Evolutionary conservation across 1,140 invertebrate species (phyloP), one percentile per base, ranked within the genome.

Genomic region (Drosophila teissieri): DNA sequence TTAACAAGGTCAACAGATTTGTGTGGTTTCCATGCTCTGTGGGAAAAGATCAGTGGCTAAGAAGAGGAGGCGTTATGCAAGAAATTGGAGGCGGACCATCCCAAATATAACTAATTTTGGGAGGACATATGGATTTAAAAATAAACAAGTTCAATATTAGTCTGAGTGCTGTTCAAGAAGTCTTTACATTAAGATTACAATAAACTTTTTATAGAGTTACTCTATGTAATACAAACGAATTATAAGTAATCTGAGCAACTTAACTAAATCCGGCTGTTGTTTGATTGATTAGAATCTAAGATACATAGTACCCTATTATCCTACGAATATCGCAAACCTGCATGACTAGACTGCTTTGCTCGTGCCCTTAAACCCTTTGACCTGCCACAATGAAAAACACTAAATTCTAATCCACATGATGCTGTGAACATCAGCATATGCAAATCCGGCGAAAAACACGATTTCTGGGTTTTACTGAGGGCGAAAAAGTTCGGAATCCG

Each of bases 1-100:
- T 68, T 78, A 89, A 88, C 84, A 88, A 88, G 84, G 84, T 88
- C 84, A 88, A 78, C 51, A 68, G 77, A 67, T 89, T 64, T 67
- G 10, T 79, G 60, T 69, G 70, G 65, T 68, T 88, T 49, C 45
- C 68, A 60, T 70, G 80, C 69, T 70, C 46, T 89, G 79, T 88
- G 83, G 84, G 84, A 89, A 88, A 82, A 72, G 72, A 65, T 34
- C 14, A 8, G 15, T 48, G 60, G 19, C 14, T 6, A 8, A 19
- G 11, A 64, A 55, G 7, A 19, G 40, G 31, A 69, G 67, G 73
- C 73, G 62, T 76, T 57, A 22, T 53, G 54, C 8, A 36, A 42
- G 24, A 31, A 73, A 45, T 55, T 8, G 46, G 4, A 57, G 58
- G 58, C 46, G 45, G 27, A 11, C 4, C 17, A 34, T 31, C 11